Conservation (phyloP, 2,113 vertebrate genomes). For the Anseranas semipalmata region DNA sequence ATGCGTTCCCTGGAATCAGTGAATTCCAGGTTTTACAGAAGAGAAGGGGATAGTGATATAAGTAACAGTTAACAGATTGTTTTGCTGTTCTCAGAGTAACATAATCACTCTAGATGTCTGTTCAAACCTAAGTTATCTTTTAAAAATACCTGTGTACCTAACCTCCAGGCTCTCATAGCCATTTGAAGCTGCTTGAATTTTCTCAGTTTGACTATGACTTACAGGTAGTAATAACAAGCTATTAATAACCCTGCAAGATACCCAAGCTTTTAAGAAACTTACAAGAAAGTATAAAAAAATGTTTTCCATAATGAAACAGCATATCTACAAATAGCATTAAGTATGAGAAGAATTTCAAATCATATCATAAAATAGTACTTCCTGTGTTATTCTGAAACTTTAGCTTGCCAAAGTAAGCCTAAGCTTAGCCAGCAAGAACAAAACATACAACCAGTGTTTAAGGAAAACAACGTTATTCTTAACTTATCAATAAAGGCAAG, state of each 20-base stretch:
- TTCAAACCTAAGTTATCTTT: neutral
- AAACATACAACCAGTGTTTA: neutral
- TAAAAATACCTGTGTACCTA: neutral
- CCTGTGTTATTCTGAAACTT: neutral
- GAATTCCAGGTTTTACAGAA: neutral
- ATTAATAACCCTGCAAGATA: neutral
- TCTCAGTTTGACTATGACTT: neutral
- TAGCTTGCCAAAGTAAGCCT: neutral
- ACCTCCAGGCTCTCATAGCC: neutral
- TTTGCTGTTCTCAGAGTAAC: neutral
- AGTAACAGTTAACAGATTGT: neutral
- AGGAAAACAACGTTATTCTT: neutral
- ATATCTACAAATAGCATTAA: neutral
- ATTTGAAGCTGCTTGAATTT: neutral
- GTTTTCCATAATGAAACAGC: neutral
- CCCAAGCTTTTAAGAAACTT: neutral
- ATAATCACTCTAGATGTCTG: neutral
- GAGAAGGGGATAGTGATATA: rapidly evolving
- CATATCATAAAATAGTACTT: neutral
- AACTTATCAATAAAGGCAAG: neutral
- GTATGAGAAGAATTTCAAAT: neutral
- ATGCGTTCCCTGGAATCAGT: neutral
- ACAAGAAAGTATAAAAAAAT: neutral
- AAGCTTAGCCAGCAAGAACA: neutral
- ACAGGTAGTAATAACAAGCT: neutral